Percentiles rank a stretch among this genome's conserved stretches.
phyloP scores from a whole-genome alignment of 2,888 invertebrate species.

The Mesoligia furuncula region DNA sequence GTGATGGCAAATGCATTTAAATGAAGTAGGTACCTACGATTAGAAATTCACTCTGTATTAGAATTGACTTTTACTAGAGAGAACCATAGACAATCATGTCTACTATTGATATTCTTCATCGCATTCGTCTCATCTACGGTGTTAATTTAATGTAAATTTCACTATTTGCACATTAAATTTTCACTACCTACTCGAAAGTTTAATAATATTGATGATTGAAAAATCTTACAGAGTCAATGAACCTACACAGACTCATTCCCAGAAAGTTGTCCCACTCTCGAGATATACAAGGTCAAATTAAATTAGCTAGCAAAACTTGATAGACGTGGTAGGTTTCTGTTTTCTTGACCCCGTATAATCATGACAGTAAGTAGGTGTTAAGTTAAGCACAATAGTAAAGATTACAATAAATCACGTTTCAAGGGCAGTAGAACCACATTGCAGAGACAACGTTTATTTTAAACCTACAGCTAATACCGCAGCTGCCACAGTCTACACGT shows the following conservation, averaged over 20 bases:
- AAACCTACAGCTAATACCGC: constrained; percentile 30
- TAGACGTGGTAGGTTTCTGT: too few relatives aligned
- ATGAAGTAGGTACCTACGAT: constrained; percentile 5
- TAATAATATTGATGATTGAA: neutral
- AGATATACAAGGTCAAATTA: neutral
- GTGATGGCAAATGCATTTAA: constrained; percentile 16
- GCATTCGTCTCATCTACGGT: neutral
- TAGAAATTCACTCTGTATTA: constrained; percentile 12
- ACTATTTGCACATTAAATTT: neutral
- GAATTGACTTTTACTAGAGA: constrained; percentile 5
- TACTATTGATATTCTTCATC: neutral
- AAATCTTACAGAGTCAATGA: constrained; percentile 17
- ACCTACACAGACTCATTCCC: neutral
- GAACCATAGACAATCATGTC: constrained; percentile 6
- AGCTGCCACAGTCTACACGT: constrained; percentile 27
- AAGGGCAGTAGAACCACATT: constrained; percentile 44
- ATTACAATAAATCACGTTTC: constrained; percentile 50
- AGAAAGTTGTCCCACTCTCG: neutral
- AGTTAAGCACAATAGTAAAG: constrained; percentile 20
- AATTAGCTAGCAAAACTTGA: neutral
- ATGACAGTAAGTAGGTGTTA: constrained; percentile 16
- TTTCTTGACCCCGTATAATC: neutral
- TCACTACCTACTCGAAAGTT: constrained; percentile 1
- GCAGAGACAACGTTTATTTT: constrained; percentile 41
- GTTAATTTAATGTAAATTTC: neutral